Evolutionary conservation across 2,888 invertebrate genomes (phyloP).

Genomic region (Polydrusus cervinus): DNA sequence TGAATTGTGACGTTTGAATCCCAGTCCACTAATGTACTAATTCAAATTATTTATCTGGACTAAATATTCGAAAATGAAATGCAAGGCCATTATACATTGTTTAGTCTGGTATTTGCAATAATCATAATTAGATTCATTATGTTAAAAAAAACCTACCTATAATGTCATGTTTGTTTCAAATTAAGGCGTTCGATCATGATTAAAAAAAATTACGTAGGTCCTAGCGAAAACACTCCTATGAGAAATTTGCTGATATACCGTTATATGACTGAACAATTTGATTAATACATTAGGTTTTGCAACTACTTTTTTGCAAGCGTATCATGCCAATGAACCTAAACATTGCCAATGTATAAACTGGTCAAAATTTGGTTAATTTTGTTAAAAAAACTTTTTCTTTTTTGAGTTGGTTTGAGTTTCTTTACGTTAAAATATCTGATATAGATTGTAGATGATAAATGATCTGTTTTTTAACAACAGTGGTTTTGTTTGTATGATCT

Average conservation of each 20-base stretch:
- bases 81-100: too few species aligned
- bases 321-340: constrained; percentile 41
- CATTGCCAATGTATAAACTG: constrained; percentile 10
- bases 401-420: too few species aligned
- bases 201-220: not conserved
- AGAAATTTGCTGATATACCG: constrained; percentile 51
- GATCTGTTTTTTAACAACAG: too few species aligned
- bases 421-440: too few species aligned
- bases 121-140: not conserved
- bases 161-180: not conserved
- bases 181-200: not conserved
- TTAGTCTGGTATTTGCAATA: not conserved
- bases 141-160: not conserved
- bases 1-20: too few species aligned
- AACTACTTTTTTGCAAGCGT: constrained; percentile 45
- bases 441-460: too few species aligned
- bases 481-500: too few species aligned
- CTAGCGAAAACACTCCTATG: constrained; percentile 32
- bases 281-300: constrained; percentile 33
- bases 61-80: too few species aligned
- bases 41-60: too few species aligned
- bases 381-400: not conserved
- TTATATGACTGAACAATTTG: constrained; percentile 52
- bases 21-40: too few species aligned
- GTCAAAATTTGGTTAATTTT: constrained; percentile 11